Conservation (phyloP, 2,888 invertebrate species). For the Elysia crispata region DNA sequence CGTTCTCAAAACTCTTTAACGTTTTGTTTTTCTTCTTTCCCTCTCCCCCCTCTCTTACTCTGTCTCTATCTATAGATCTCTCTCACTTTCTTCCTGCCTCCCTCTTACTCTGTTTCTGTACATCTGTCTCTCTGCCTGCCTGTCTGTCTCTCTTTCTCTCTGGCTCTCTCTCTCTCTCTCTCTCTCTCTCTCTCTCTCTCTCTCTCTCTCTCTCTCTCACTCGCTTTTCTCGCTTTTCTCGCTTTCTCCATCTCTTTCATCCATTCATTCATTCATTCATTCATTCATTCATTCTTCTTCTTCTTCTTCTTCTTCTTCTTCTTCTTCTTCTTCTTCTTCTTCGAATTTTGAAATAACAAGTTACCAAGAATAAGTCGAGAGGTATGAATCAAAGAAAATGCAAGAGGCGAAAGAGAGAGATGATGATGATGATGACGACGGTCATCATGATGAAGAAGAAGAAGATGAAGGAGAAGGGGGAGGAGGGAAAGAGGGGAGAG, state of each 20-base stretch:
- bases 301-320: background rate
- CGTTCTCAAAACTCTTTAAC: no score
- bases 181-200: constrained; percentile 31
- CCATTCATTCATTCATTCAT: constrained; percentile 37
- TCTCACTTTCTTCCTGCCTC: constrained; percentile 11
- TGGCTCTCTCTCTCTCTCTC: constrained; percentile 19
- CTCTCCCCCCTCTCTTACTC: no score
- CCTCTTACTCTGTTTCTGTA: constrained; percentile 14
- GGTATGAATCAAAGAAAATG: no score
- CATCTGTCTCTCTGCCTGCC: constrained; percentile 3
- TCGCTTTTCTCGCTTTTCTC: constrained; percentile 21
- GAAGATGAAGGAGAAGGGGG: no score
- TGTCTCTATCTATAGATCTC: background rate
- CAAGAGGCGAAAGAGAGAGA: no score
- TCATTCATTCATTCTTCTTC: constrained; percentile 23
- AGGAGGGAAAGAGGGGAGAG: no score
- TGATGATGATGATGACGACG: no score
- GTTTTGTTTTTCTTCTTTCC: no score
- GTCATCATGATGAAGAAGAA: no score
- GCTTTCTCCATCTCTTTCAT: constrained; percentile 36
- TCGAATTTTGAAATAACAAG: no score
- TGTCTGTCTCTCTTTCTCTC: constrained; percentile 18
- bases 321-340: no score
- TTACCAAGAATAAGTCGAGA: no score
- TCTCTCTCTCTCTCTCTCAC: constrained; percentile 20